These are phyloP conservation scores for Lysiphlebus fabarum DNA, from an alignment of 1,140 invertebrate species.

Conservation along the genomic window DNA sequence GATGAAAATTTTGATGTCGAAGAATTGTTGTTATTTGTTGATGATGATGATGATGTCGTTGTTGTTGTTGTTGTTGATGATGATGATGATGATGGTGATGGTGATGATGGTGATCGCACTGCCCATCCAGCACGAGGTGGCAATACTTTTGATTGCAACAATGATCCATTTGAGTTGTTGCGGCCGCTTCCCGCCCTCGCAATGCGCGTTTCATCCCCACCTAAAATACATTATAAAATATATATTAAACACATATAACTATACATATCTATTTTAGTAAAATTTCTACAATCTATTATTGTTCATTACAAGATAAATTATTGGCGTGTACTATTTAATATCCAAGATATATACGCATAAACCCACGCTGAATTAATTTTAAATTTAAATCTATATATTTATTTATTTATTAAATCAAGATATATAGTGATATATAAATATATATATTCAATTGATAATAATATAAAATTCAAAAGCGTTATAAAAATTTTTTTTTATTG, in stretches of 20 bases:
- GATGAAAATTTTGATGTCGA: conserved; percentile 27
- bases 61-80: conserved; percentile 21
- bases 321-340: conserved; percentile 22
- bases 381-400: too few relatives aligned
- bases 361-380: conserved; percentile 17
- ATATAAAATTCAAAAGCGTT: too few relatives aligned
- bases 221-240: too few relatives aligned
- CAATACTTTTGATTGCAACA: conserved; percentile 59
- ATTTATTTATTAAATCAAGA: too few relatives aligned
- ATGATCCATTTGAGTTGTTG: conserved; percentile 61
- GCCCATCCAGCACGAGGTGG: conserved; percentile 52
- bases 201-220: conserved; percentile 56
- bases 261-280: conserved; percentile 27
- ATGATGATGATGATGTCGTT: conserved; percentile 39
- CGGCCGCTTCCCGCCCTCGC: conserved; percentile 54
- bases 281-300: conserved; percentile 28
- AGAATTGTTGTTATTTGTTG: too few relatives aligned
- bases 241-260: too few relatives aligned
- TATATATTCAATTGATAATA: too few relatives aligned
- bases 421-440: too few relatives aligned
- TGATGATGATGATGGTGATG: conserved; percentile 31
- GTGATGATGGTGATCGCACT: conserved; percentile 48
- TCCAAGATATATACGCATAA: conserved; percentile 10
- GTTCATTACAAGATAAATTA: conserved; percentile 26
- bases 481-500: too few relatives aligned